These are phyloP conservation scores for Gadus macrocephalus DNA, from an alignment of 2,113 vertebrate genomes.

Conservation along the genomic window DNA sequence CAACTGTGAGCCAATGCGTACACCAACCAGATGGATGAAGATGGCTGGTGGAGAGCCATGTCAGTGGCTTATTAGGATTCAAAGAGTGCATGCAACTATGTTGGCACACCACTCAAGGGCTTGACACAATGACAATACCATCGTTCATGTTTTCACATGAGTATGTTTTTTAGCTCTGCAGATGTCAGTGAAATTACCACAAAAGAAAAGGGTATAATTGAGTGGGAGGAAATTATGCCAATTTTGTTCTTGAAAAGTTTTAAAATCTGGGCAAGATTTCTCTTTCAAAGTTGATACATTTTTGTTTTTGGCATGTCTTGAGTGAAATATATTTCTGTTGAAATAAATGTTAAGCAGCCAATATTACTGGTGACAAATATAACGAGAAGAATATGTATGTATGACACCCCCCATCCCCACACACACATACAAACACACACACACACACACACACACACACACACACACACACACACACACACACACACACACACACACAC, in stretches of 20 bases:
- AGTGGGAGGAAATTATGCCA: too few species aligned
- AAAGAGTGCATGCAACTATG: conserved; percentile 48
- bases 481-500: background rate
- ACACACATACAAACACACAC: background rate
- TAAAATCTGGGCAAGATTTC: too few species aligned
- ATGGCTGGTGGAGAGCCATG: conserved; percentile 48
- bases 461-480: too few species aligned
- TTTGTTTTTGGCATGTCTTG: too few species aligned
- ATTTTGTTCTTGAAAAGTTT: too few species aligned
- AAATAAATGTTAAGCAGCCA: too few species aligned
- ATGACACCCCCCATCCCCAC: too few species aligned
- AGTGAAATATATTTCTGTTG: too few species aligned
- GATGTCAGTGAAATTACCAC: background rate
- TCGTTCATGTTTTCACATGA: background rate
- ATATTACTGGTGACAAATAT: too few species aligned
- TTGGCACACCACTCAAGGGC: conserved; percentile 49
- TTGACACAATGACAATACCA: conserved; percentile 32
- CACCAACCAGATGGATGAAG: conserved; percentile 52
- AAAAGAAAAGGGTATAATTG: too few species aligned
- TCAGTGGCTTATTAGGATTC: conserved; percentile 36
- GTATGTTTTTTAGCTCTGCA: background rate
- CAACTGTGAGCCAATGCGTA: conserved; percentile 34
- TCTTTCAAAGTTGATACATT: too few species aligned
- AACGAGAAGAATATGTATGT: too few species aligned
- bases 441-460: background rate